These are phyloP conservation scores for Drosophila saltans DNA, from an alignment of 1,140 invertebrate species.

Conservation along the genomic window DNA sequence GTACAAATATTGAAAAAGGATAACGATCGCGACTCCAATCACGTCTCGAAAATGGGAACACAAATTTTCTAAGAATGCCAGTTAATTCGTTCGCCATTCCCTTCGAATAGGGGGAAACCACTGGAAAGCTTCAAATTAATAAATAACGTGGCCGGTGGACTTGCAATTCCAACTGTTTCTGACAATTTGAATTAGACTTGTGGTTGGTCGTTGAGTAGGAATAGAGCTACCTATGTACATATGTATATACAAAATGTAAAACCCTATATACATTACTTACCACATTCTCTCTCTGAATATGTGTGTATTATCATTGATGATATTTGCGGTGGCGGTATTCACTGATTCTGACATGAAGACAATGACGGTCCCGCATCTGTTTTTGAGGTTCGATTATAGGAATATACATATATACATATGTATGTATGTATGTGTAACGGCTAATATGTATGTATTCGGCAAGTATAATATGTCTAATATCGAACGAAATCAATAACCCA, in stretches of 20 bases:
- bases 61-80: no score
- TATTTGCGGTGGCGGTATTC: slow-evolving; percentile 53
- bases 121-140: neutral
- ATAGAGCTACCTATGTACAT: neutral
- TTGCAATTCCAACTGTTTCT: neutral
- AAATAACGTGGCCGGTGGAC: neutral
- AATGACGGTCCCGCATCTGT: neutral
- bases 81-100: neutral
- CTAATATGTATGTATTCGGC: no score
- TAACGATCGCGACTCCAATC: no score
- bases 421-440: no score
- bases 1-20: no score
- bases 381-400: neutral
- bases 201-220: neutral
- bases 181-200: neutral
- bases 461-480: neutral
- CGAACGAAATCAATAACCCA: neutral
- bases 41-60: no score
- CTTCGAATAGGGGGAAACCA: neutral
- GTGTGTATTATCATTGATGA: slow-evolving; percentile 36
- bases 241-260: neutral
- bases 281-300: slow-evolving; percentile 24
- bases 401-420: neutral
- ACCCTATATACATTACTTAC: slow-evolving; percentile 37
- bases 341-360: slow-evolving; percentile 45